A percentile compares a stretch with the other conserved stretches of the same genome.
Evolutionary conservation across 2,797 vertebrate species (phyloP).

Genomic region (Pangasius sanitwongsei): DNA sequence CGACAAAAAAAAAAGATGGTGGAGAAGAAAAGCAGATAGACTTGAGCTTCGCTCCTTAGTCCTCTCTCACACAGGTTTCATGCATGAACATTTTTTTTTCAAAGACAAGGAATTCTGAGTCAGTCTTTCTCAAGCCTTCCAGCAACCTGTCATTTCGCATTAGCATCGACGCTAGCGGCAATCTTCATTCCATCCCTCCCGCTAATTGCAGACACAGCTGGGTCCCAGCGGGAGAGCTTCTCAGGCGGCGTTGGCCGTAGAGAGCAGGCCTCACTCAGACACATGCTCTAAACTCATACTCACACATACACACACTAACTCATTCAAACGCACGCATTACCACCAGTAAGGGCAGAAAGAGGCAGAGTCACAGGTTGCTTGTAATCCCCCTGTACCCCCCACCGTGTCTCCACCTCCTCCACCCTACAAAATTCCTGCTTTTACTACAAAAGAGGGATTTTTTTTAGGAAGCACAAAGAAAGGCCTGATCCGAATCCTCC

Average conservation of each 20-base stretch:
- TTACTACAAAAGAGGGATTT: constrained; percentile 70
- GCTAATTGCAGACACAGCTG: constrained; percentile 99
- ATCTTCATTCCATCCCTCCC: constrained; percentile 98
- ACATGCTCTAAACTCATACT: constrained; percentile 72
- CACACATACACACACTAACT: constrained; percentile 72
- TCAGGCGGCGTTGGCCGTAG: constrained; percentile 85
- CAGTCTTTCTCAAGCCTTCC: constrained; percentile 78
- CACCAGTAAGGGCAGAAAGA: constrained; percentile 97
- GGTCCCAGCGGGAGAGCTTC: constrained; percentile 90
- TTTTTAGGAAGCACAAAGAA: constrained; percentile 85
- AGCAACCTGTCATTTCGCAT: constrained; percentile 95
- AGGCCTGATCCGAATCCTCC: constrained; percentile 82
- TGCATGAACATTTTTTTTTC: constrained; percentile 49
- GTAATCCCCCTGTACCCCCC: constrained; percentile 94
- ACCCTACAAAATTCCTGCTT: constrained; percentile 87
- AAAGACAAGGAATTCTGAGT: constrained; percentile 33
- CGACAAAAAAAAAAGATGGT: constrained; percentile 60
- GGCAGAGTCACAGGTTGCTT: constrained; percentile 99
- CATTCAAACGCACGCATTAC: constrained; percentile 67
- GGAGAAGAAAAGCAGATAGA: constrained; percentile 68
- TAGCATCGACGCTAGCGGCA: constrained; percentile 95
- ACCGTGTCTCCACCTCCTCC: constrained; percentile 82
- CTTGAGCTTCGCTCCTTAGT: background rate
- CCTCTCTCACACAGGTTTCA: constrained; percentile 44
- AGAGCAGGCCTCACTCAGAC: constrained; percentile 82